Conservation (phyloP, 2,113 vertebrate genomes). For the Odocoileus virginianus region DNA sequence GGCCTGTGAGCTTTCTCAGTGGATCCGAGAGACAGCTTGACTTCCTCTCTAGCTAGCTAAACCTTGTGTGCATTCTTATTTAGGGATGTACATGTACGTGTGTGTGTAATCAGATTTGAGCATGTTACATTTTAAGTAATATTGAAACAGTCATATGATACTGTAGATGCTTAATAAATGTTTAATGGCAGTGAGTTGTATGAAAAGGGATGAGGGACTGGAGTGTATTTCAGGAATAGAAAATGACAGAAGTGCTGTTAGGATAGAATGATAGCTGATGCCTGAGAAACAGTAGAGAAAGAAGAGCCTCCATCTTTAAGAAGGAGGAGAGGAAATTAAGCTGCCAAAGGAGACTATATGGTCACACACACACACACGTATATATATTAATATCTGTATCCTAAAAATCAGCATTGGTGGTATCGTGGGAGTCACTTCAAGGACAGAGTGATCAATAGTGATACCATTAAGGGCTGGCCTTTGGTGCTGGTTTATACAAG, state of each 20-base stretch:
- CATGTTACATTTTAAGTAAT: background rate
- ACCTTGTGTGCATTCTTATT: background rate
- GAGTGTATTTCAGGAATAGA: background rate
- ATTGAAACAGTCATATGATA: background rate
- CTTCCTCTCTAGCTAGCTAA: background rate
- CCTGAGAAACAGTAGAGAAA: background rate
- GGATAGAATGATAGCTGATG: background rate
- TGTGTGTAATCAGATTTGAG: background rate
- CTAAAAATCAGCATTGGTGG: background rate
- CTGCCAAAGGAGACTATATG: background rate
- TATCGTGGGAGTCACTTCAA: background rate
- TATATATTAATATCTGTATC: fast-evolving
- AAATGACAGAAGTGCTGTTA: background rate
- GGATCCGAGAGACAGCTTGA: background rate
- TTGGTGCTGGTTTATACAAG: background rate
- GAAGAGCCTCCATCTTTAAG: background rate
- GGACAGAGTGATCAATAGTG: background rate
- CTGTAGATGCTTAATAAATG: background rate
- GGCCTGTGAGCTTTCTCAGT: background rate
- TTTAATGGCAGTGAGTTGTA: background rate
- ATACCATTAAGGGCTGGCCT: background rate
- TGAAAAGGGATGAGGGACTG: background rate
- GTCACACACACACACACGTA: background rate
- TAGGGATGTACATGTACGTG: background rate
- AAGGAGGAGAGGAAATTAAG: background rate